Evolutionary conservation across 2,113 vertebrate species (phyloP), one percentile per base, ranked within the genome.

Genomic region (Coregonus clupeaformis): DNA sequence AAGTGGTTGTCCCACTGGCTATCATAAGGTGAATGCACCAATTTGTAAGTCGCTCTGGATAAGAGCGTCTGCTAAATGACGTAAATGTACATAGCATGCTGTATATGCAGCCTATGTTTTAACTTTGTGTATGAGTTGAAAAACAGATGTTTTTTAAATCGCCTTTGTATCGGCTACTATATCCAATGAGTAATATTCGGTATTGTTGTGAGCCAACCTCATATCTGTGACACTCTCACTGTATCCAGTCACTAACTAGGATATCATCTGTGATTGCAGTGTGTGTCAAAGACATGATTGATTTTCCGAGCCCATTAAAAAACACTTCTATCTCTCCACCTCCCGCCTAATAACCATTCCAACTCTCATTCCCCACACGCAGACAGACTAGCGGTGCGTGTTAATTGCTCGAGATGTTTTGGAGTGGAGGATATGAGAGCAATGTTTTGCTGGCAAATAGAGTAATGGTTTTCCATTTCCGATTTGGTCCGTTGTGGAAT

Each of bases 341-440:
- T 78, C 49, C 57, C 62, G 6, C 22, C 68, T 90, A 84, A 85
- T 79, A 88, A 73, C 82, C 89, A 70, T 81, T 69, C 57, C 12
- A 60, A 74, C 69, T 24, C 83, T 82, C 79, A 82, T 88, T 85
- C 85, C 68, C 67, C 70, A 74, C 72, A 72, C 18, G 69, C 72
- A 69, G 79, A 83, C 79, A 68, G 77, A 74, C 77, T 87, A 80
- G 70, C 69, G n/a, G 75, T 71, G 76, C 32, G 32, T 88, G 80
- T 85, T 86, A 89, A 87, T 85, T 73, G 72, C 68, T 80, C 27
- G 47, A 85, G 78, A 80, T 78, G 16, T 74, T 64, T 69, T 32
- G 64, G 76, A 76, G 66, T 68, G 47, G 25, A 74, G 69, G 29
- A 76, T 77, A 59, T 62, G 62, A 75, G 47, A 27, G 65, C 36